A percentile compares a stretch with the other conserved stretches of the same genome.
These are phyloP conservation scores for Tragelaphus oryx DNA, from an alignment of 2,797 vertebrate genomes.

Conservation along the genomic window DNA sequence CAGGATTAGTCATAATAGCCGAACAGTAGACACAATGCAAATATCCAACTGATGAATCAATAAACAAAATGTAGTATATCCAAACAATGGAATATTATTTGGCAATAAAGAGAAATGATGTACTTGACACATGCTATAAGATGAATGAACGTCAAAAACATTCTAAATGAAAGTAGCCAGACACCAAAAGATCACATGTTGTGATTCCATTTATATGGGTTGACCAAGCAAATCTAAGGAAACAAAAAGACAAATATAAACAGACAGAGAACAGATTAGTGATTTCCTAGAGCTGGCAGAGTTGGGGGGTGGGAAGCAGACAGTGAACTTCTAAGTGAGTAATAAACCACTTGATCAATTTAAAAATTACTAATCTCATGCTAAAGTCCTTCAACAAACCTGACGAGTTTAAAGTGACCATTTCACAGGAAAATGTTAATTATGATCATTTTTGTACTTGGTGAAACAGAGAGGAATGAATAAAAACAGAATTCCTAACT, in stretches of 20 bases:
- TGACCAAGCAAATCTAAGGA: neutral
- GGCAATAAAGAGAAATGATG: neutral
- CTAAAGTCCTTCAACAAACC: neutral
- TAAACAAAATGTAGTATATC: neutral
- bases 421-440: neutral
- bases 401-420: neutral
- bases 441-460: neutral
- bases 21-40: neutral
- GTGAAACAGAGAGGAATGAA: neutral
- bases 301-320: neutral
- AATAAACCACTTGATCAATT: neutral
- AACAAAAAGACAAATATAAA: neutral
- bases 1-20: neutral
- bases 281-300: neutral
- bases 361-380: neutral
- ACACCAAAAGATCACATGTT: neutral
- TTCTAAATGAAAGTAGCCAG: neutral
- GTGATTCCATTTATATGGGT: neutral
- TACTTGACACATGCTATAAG: neutral
- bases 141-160: neutral
- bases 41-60: neutral
- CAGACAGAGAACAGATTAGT: neutral
- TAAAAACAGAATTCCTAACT: neutral
- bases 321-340: neutral
- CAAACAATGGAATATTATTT: neutral